Evolutionary conservation across 1,140 invertebrate species (phyloP).

Genomic region (Patella vulgata): DNA sequence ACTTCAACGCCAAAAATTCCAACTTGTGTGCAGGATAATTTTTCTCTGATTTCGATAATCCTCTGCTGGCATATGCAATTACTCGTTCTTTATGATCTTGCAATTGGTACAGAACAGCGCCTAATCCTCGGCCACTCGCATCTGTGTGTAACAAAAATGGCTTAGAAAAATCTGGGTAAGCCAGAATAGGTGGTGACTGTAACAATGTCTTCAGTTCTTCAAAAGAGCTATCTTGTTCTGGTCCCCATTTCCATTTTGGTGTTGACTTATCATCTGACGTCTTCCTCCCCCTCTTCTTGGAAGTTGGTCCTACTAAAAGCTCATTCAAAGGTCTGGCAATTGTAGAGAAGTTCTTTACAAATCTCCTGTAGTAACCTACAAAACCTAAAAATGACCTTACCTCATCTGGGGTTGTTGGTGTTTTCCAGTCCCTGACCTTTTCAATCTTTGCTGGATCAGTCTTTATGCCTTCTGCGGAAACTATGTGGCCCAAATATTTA

Average conservation of each 20-base stretch:
- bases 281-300: too few relatives aligned
- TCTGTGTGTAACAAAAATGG: conserved; percentile 39
- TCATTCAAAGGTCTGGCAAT: conserved; percentile 23
- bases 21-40: conserved; percentile 24
- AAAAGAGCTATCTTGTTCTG: conserved; percentile 25
- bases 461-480: conserved; percentile 38
- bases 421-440: conserved; percentile 38
- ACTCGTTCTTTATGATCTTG: conserved; percentile 33
- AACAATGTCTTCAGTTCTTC: conserved; percentile 31
- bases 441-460: conserved; percentile 43
- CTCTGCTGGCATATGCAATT: conserved; percentile 31
- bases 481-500: conserved; percentile 43
- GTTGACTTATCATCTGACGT: too few relatives aligned
- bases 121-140: conserved; percentile 33
- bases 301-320: too few relatives aligned
- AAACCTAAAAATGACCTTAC: conserved; percentile 45
- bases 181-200: conserved; percentile 30
- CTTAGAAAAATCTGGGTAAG: conserved; percentile 27
- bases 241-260: conserved; percentile 18
- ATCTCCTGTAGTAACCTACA: conserved; percentile 32
- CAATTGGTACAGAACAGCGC: conserved; percentile 44
- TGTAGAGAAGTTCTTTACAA: conserved; percentile 30
- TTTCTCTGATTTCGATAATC: conserved; percentile 19
- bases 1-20: conserved; percentile 25
- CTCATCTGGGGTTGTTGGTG: conserved; percentile 34